Base-by-base conservation (phyloP, 2,888 invertebrate genomes). In the Kuschelorhynchus macadamiae region DNA sequence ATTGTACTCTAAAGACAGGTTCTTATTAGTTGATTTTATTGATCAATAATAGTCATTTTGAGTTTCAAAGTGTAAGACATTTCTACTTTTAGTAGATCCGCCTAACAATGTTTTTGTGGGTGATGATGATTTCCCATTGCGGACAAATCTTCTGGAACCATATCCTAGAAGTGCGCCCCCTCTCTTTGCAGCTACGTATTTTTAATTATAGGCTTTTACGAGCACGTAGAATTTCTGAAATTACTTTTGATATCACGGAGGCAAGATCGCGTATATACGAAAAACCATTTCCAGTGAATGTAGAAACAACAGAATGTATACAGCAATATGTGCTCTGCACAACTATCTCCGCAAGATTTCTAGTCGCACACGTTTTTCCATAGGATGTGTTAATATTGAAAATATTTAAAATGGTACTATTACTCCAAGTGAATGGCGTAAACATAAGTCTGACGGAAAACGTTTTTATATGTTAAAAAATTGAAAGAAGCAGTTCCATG, bases 171-270 rank as follows among this genome's bases (percentile, higher is more conserved):
- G 61, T 57, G 47, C 42, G 16, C 62, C 56, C 33, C n/a, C 64
- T 64, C 41, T 30, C 50, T 32, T 25, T 59, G 11, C 56, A 71
- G 62, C 61, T 71, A 46, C 71, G 71, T 67, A 61, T 71, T 53
- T 74, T 74, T 59, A 75, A 75, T n/a, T 68, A 75, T 66, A 47
- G 74, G 33, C 64, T 75, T 30, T 76, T 73, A 16, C 61, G 75
- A 49, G 74, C 74, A 44, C 52, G 75, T 12, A 53, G 68, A 21
- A 56, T 67, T 11, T 61, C 64, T 32, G 72, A 76, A 73, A 76
- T 75, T 36, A 14, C 73, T 42, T 75, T 75, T 50, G 72, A 75
- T 41, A 75, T 76, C 52, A 49, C 76, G 36, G 72, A 70, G 32
- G 53, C 59, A 32, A 60, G 70, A 70, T 72, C 72, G 60, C 49